Evolutionary conservation across 2,797 vertebrate species (phyloP).

Genomic region (Spinibarbus caldwelli): DNA sequence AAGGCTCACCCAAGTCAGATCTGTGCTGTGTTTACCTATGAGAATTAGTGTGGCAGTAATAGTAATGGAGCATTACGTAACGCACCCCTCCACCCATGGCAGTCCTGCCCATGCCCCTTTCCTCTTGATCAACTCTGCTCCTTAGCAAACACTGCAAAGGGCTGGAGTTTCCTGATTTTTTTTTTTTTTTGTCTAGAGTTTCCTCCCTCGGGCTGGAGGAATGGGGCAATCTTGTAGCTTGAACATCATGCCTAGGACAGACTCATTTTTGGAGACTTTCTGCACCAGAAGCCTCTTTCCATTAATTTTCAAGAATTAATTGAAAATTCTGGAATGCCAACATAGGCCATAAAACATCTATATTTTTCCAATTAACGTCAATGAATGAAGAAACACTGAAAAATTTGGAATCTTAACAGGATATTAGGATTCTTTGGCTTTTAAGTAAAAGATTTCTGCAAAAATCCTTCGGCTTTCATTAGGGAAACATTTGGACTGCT

Average conservation of each 20-base stretch:
- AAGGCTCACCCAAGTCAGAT: neutral
- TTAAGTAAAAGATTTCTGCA: neutral
- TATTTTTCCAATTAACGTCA: neutral
- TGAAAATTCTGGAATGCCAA: neutral
- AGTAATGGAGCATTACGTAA: constrained; percentile 16
- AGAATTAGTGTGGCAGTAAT: neutral
- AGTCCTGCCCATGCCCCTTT: constrained; percentile 29
- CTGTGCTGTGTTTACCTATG: constrained; percentile 21
- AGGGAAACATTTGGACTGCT: neutral
- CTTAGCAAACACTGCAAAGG: constrained; percentile 60
- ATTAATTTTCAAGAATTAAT: neutral
- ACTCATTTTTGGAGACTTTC: neutral
- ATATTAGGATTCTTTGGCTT: neutral
- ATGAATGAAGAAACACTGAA: neutral
- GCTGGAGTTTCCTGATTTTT: constrained; percentile 73
- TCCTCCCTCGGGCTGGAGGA: constrained; percentile 59
- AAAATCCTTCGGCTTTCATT: neutral
- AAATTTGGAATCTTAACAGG: neutral
- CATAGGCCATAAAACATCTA: neutral
- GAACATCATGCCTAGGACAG: neutral
- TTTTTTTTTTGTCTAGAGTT: constrained; percentile 41
- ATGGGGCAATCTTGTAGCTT: constrained; percentile 52
- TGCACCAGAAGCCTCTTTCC: neutral
- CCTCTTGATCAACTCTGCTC: constrained; percentile 38
- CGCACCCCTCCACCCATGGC: neutral